Evolutionary conservation across 2,113 vertebrate genomes (phyloP).

Genomic region (Cyphomyrus discorhynchus): DNA sequence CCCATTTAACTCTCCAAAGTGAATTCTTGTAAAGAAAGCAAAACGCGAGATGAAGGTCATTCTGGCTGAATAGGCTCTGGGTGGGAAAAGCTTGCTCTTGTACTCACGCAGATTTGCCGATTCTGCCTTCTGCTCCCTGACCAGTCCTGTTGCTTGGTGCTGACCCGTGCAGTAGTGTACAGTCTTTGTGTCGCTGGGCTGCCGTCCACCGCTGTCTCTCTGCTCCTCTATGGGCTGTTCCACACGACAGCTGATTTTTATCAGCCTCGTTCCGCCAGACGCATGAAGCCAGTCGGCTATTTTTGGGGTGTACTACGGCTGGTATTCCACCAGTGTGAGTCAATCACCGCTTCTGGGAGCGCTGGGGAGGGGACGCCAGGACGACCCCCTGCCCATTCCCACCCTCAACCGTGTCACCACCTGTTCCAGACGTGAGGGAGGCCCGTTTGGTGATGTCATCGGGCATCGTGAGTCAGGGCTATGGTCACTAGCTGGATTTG

Average conservation of each 20-base stretch:
- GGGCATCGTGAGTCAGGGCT: conserved; percentile 8
- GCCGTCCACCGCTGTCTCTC: conserved; percentile 32
- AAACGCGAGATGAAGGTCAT: background rate
- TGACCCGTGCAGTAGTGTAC: background rate
- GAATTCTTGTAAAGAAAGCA: background rate
- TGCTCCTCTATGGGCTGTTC: conserved; percentile 44
- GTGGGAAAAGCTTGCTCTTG: background rate
- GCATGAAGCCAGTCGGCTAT: conserved; percentile 57
- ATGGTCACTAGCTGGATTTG: background rate
- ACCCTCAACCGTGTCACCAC: conserved; percentile 44
- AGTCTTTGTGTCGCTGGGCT: conserved; percentile 9
- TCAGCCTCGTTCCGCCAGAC: conserved; percentile 43
- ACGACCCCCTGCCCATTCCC: conserved; percentile 41
- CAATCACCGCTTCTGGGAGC: conserved; percentile 59
- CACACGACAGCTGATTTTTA: conserved; percentile 77
- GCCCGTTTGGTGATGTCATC: conserved; percentile 35
- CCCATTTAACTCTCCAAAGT: background rate
- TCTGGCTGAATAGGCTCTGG: background rate
- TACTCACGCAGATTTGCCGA: conserved; percentile 5
- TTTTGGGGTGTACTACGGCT: conserved; percentile 60
- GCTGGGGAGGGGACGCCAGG: conserved; percentile 33
- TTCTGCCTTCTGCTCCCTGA: background rate
- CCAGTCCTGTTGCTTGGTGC: background rate
- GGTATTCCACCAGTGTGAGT: conserved; percentile 65
- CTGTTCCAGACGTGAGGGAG: conserved; percentile 43